Evolutionary conservation across 1,140 invertebrate genomes (phyloP).

Genomic region (Hestina assimilis): DNA sequence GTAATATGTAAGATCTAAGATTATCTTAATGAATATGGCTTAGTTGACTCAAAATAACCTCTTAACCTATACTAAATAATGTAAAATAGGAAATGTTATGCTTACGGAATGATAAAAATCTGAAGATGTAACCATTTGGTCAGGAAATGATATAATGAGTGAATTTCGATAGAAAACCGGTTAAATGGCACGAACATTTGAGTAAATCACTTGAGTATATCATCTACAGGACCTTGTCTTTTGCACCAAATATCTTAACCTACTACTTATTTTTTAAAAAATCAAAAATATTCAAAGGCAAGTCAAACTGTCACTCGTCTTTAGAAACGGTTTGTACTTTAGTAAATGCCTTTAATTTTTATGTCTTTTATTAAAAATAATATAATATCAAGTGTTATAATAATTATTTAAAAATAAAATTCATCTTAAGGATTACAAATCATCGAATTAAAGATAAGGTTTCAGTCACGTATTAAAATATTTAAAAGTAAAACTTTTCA

Average conservation of each 20-base stretch:
- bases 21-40: slow-evolving; percentile 44
- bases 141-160: slow-evolving; percentile 38
- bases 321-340: slow-evolving; percentile 34
- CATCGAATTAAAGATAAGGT: no score
- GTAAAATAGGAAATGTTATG: slow-evolving; percentile 25
- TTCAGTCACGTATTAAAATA: slow-evolving; percentile 11
- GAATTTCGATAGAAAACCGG: slow-evolving; percentile 29
- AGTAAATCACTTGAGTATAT: slow-evolving; percentile 51
- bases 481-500: slow-evolving; percentile 1
- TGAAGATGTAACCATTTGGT: slow-evolving; percentile 19
- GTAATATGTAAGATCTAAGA: slow-evolving; percentile 18
- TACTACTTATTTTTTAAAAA: slow-evolving; percentile 31
- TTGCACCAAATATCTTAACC: slow-evolving; percentile 44
- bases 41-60: slow-evolving; percentile 46
- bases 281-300: slow-evolving; percentile 25
- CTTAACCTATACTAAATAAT: slow-evolving; percentile 35
- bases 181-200: slow-evolving; percentile 59
- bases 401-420: not conserved
- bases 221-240: slow-evolving; percentile 35
- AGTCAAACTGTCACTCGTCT: slow-evolving; percentile 21
- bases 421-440: no score
- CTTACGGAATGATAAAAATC: slow-evolving; percentile 19
- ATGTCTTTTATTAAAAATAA: slow-evolving; percentile 13
- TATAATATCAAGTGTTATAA: not conserved
- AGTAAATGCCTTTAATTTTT: slow-evolving; percentile 11